Evolutionary conservation across 1,140 invertebrate species (phyloP), one percentile per base, ranked within the genome.

Genomic region (Ladona fulva): DNA sequence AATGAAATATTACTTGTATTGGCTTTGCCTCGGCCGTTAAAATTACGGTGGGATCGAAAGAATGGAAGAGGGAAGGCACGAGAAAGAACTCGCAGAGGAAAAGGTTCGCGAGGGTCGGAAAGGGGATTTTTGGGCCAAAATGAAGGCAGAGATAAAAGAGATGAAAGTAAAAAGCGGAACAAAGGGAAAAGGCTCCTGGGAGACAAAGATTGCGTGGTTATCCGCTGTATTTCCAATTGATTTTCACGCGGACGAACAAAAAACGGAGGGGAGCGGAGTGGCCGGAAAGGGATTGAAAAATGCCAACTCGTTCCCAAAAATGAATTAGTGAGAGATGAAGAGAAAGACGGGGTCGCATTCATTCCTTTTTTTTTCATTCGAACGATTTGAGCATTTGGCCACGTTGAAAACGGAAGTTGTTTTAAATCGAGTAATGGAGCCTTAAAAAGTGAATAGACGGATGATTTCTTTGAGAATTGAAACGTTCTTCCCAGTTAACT

Each of bases 1-100:
- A 66, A 66, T 66, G 52, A 66, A 66, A 66, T 66, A 66, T 66
- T 66, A 66, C 52, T 66, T 66, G 52, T 66, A 66, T 66, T 66
- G 52, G 52, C 52, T 66, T 66, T 66, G 52, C n/a, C 52, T 66
- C n/a, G 52, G 52, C 52, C 12, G 52, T 66, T 66, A 66, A 66
- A 66, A 66, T 66, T 19, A 16, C 52, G 52, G 52, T 16, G 19
- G 44, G 44, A 52, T 10, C 10, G 44, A 52, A 52, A 52, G 44
- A 19, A 52, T 10, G 44, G 44, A 52, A 52, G 44, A 52, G 44
- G 44, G 44, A 19, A 52, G 19, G 44, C 14, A 1, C 3, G 12
- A 66, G 52, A 12, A 22, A 66, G 52, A 19, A 66, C 14, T 6
- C 8, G n/a, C 52, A 52, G 44, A 19, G 52, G 16, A 22, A 19